These are phyloP conservation scores for Antennarius maculatus DNA, from an alignment of 2,797 vertebrate genomes.

Conservation along the genomic window DNA sequence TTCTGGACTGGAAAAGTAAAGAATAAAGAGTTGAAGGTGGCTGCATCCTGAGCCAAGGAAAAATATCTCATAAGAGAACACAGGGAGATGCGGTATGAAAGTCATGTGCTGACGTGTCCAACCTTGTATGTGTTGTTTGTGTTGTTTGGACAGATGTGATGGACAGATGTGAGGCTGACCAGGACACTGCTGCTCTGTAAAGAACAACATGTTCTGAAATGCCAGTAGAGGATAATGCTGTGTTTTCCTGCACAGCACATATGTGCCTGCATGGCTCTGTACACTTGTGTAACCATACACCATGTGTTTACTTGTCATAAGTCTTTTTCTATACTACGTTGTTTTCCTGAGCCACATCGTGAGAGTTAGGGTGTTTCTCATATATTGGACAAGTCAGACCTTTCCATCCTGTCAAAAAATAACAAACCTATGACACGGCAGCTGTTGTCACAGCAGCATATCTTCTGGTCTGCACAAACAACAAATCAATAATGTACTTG, in stretches of 20 bases:
- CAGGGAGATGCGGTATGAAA: slow-evolving; percentile 12
- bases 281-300: slow-evolving; percentile 19
- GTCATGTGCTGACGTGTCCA: slow-evolving; percentile 24
- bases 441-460: neutral
- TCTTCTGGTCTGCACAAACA: slow-evolving; percentile 12
- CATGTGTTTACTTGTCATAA: neutral
- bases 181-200: slow-evolving; percentile 31
- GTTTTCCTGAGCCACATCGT: slow-evolving; percentile 23
- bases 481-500: slow-evolving; percentile 22
- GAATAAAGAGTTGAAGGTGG: slow-evolving; percentile 15
- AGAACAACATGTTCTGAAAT: slow-evolving; percentile 56
- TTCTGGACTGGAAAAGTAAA: slow-evolving; percentile 34
- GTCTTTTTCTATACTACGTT: slow-evolving; percentile 12
- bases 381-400: slow-evolving; percentile 51
- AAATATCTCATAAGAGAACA: slow-evolving; percentile 15
- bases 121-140: slow-evolving; percentile 24
- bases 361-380: slow-evolving; percentile 3
- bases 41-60: slow-evolving; percentile 28
- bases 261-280: slow-evolving; percentile 8
- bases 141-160: slow-evolving; percentile 60
- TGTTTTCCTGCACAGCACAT: slow-evolving; percentile 25
- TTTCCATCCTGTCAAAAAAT: slow-evolving; percentile 25
- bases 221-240: slow-evolving; percentile 31
- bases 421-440: neutral
- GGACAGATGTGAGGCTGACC: slow-evolving; percentile 60